Base-by-base conservation (phyloP, 2,797 vertebrate species). In the Hapalemur alaotrensis region DNA sequence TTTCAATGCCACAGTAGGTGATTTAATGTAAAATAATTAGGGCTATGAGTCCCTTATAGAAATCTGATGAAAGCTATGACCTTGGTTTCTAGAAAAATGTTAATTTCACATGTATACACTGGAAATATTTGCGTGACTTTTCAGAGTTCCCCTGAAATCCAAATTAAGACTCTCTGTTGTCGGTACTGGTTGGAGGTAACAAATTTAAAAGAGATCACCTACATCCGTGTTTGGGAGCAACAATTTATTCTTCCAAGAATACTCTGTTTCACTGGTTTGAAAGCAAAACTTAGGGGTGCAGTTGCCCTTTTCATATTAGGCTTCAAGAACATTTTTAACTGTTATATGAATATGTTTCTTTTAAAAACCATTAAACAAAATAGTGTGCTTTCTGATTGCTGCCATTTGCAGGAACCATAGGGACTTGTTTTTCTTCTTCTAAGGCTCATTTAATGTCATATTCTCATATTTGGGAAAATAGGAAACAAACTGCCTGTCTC, bases 401-500 rank as follows among this genome's bases (percentile, higher is more conserved):
- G 80, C 10, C 41, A 48, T 87, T 89, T 93, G 72, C 28, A 78
- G 35, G 46, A 72, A 95, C 79, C 22, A 65, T 1, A 43, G 28
- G 65, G 43, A 69, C 61, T 97, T 96, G 41, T 43, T 54, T 95
- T 88, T 76, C 87, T 97, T 97, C 95, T 97, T 70, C 89, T 97
- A 93, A 93, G 30, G 20, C 81, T 96, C 73, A 61, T 80, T 93
- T 84, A 75, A 93, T 92, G 93, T 95, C 95, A 83, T 35, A 30
- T 38, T 97, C 92, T 95, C 52, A 65, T 82, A 91, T 70, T 91
- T 96, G 88, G 95, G 90, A 85, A 98, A 97, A 97, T 89, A 75
- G 91, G 85, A 98, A 97, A 95, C 93, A 94, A 17, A 50, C 13
- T 84, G 76, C 94, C 79, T 93, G 92, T 96, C 98, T 98, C 97